Evolutionary conservation across 2,888 invertebrate species (phyloP), one percentile per base, ranked within the genome.

Genomic region (Mesodorylaimus sp.): DNA sequence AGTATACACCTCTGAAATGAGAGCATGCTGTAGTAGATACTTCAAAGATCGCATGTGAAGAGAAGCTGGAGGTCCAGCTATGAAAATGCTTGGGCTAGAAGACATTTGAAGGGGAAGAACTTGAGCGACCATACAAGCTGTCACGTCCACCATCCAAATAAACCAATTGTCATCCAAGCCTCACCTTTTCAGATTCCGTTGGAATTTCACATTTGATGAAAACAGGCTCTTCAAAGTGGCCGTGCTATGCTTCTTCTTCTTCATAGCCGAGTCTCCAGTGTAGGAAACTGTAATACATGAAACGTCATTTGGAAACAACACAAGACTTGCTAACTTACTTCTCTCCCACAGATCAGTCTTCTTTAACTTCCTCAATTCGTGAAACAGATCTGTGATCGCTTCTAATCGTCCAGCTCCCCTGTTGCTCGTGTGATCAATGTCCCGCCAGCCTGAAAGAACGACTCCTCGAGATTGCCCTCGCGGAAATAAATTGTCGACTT

Each of bases 281-380:
- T n/a, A n/a, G n/a, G n/a, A n/a, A n/a, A n/a, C n/a, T n/a, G n/a
- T n/a, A n/a, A n/a, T n/a, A n/a, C n/a, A n/a, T n/a, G n/a, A n/a
- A n/a, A n/a, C n/a, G n/a, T n/a, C n/a, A n/a, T n/a, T n/a, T n/a
- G n/a, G n/a, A n/a, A n/a, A n/a, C n/a, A n/a, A n/a, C n/a, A n/a
- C n/a, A n/a, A n/a, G n/a, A n/a, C n/a, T n/a, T n/a, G n/a, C n/a
- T n/a, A n/a, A n/a, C n/a, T n/a, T n/a, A n/a, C n/a, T n/a, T n/a
- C n/a, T n/a, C n/a, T n/a, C n/a, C n/a, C n/a, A n/a, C n/a, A n/a
- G n/a, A n/a, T n/a, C n/a, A n/a, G n/a, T n/a, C n/a, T n/a, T n/a
- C n/a, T n/a, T n/a, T n/a, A n/a, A 93, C 72, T 93, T 95, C 64
- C 88, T 86, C 47, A 89, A 84, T 10, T 88, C 86, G 0, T 88